A percentile compares a stretch with the other conserved stretches of the same genome.
These are phyloP conservation scores for Notoglanidium macrostoma DNA, from an alignment of 2,797 vertebrate species.

Conservation along the genomic window DNA sequence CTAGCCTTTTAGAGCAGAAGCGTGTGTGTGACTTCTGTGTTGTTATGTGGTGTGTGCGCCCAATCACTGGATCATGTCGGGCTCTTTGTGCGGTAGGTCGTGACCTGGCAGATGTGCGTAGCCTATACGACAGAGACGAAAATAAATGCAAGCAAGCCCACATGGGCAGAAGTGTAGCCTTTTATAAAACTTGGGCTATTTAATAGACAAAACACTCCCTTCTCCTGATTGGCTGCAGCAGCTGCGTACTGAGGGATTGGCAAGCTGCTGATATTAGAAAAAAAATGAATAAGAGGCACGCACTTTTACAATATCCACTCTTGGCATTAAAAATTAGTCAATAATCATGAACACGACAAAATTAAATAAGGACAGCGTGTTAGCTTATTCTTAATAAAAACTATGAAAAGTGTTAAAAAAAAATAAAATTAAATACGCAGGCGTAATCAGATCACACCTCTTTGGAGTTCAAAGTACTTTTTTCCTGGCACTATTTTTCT, in stretches of 20 bases:
- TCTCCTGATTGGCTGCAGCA: not conserved
- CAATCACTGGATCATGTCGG: slow-evolving; percentile 59
- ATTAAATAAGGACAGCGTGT: not conserved
- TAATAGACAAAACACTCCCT: slow-evolving; percentile 1
- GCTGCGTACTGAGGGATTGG: not conserved
- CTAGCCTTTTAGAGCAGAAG: slow-evolving; percentile 8
- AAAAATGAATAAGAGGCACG: too few relatives aligned
- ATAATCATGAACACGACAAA: not conserved
- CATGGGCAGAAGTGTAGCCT: slow-evolving; percentile 1
- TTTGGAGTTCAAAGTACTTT: not conserved
- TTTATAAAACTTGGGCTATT: not conserved
- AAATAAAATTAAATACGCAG: too few relatives aligned
- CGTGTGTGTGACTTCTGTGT: slow-evolving; percentile 18
- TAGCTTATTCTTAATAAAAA: not conserved
- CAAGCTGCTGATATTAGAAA: not conserved
- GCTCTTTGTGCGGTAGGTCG: slow-evolving; percentile 65
- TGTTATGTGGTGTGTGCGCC: slow-evolving; percentile 49
- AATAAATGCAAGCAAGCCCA: slow-evolving; percentile 15
- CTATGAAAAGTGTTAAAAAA: not conserved
- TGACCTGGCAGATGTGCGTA: slow-evolving; percentile 62
- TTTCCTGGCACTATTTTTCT: not conserved
- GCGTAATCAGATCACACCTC: not conserved
- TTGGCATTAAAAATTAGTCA: not conserved
- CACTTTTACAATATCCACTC: not conserved
- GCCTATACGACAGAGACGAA: slow-evolving; percentile 42